Evolutionary conservation across 2,113 vertebrate species (phyloP), one percentile per base, ranked within the genome.

Genomic region (Xiphophorus maculatus): DNA sequence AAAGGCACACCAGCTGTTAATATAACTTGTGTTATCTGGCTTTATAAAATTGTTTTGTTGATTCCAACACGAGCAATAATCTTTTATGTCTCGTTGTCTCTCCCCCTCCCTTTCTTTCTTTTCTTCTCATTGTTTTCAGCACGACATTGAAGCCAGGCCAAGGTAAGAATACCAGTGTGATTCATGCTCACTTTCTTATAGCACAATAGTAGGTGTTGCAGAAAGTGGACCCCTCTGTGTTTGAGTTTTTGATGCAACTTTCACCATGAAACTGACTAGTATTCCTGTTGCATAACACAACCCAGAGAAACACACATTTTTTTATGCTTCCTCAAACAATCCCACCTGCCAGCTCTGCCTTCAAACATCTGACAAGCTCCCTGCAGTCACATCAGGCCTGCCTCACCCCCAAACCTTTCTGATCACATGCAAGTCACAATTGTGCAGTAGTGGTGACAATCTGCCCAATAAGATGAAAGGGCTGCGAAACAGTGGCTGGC

Each of bases 111-210:
- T 8, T 65, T 71, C 68, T 44, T 78, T 44, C 63, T 83, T 65
- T 78, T 62, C 87, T 40, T 82, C 65, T 83, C 44, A 1, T 88
- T 70, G 42, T 90, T 93, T 94, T 84, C 92, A 94, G 94, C 82
- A 75, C 64, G 85, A 91, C 82, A 78, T 90, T 71, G 94, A 94
- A 71, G 90, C 88, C 85, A 91, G 92, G 80, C 93, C 91, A 84
- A 94, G 94, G 94, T 95, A 95, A 93, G 93, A 78, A 32, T 73
- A 71, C 68, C 67, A 54, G 0, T 22, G 4, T 90, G 67, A 79
- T 88, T 89, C 68, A 79, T 80, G 35, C 32, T 87, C 25, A 76
- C 64, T 76, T 82, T 88, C 86, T 86, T 74, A 60, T 68, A 70
- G 62, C 61, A 66, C 1, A n/a, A 74, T 63, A 73, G 32, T 72